These are phyloP conservation scores for Patella depressa DNA, from an alignment of 2,888 invertebrate species.

Conservation along the genomic window DNA sequence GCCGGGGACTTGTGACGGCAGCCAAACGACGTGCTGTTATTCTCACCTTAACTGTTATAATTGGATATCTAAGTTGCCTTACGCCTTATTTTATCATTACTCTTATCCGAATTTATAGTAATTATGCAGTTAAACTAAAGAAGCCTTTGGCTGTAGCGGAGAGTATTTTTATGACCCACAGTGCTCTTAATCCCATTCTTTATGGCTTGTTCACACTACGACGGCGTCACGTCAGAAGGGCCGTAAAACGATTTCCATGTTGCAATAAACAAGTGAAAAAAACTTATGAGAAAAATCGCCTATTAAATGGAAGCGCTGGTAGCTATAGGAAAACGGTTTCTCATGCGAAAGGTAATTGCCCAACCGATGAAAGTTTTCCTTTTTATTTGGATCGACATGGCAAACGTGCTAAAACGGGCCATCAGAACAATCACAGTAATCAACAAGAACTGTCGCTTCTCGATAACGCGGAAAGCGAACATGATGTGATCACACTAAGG, in stretches of 20 bases:
- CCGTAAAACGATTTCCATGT: constrained; percentile 24
- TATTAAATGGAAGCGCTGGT: neutral
- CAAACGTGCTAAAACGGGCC: neutral
- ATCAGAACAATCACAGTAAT: neutral
- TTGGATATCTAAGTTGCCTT: constrained; percentile 71
- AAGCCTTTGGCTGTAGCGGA: constrained; percentile 56
- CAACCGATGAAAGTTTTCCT: neutral
- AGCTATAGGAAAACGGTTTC: neutral
- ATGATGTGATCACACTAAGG: neutral
- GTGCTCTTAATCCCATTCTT: constrained; percentile 72
- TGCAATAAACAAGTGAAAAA: constrained; percentile 4
- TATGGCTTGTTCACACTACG: constrained; percentile 70
- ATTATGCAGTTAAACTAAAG: constrained; percentile 58
- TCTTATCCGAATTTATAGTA: constrained; percentile 69
- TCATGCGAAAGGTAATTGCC: neutral
- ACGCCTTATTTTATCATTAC: constrained; percentile 72
- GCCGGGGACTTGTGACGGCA: constrained; percentile 62
- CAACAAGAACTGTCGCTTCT: neutral
- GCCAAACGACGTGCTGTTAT: constrained; percentile 71
- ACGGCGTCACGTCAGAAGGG: constrained; percentile 32
- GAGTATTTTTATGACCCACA: constrained; percentile 67
- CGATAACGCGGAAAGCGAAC: constrained; percentile 5
- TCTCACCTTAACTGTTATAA: constrained; percentile 72
- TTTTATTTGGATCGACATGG: neutral
- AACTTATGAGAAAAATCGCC: neutral